Conservation (phyloP, 2,888 invertebrate species). For the Siphonodentalium dalli region DNA sequence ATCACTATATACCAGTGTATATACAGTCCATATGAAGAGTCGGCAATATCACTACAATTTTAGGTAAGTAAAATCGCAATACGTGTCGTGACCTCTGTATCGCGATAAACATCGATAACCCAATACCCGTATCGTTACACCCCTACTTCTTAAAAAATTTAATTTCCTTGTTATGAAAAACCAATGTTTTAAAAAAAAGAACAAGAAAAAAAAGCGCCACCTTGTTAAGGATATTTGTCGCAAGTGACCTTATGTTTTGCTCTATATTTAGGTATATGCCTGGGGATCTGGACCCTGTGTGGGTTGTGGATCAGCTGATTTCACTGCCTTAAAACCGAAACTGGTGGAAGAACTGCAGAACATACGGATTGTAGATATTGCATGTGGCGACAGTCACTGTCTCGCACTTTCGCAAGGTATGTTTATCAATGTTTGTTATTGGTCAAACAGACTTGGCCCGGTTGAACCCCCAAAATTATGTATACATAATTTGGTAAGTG, state of each 20-base stretch:
- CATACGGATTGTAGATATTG: slow-evolving; percentile 70
- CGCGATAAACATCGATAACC: no score
- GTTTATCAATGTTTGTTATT: no score
- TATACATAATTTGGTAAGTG: no score
- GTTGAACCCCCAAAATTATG: no score
- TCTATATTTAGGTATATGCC: slow-evolving; percentile 67
- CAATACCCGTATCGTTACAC: no score
- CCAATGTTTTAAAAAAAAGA: background rate
- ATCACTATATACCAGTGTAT: no score
- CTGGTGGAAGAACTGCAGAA: slow-evolving; percentile 69
- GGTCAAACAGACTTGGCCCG: no score
- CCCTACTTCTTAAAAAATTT: no score
- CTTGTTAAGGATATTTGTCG: background rate
- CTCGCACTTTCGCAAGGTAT: slow-evolving; percentile 70
- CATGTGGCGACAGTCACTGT: slow-evolving; percentile 73
- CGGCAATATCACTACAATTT: no score
- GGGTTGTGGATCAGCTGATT: slow-evolving; percentile 71
- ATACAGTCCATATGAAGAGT: no score
- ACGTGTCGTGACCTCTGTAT: no score
- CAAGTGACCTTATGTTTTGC: background rate
- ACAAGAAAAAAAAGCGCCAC: background rate
- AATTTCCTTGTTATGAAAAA: background rate
- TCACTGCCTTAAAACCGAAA: slow-evolving; percentile 69
- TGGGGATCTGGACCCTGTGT: slow-evolving; percentile 73
- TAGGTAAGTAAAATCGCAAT: no score